phyloP scores from a whole-genome alignment of 2,113 vertebrate species.

The Ptychochromis oligacanthus region DNA sequence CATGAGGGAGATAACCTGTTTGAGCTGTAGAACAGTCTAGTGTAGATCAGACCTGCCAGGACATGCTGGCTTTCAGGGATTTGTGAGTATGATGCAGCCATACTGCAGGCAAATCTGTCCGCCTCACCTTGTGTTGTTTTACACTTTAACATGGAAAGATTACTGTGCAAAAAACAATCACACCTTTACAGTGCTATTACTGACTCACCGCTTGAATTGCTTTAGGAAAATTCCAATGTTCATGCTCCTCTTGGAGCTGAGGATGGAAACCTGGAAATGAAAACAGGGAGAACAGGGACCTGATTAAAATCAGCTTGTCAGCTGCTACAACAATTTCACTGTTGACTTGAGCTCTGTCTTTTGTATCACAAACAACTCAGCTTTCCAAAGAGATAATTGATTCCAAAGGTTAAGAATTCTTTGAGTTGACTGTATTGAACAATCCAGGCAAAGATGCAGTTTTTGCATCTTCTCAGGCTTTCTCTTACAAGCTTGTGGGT shows the following conservation, averaged over 20 bases:
- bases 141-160: neutral
- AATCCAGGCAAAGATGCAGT: constrained; percentile 23
- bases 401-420: constrained; percentile 60
- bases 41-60: constrained; percentile 38
- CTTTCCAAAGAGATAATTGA: constrained; percentile 25
- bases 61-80: constrained; percentile 30
- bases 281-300: constrained; percentile 13
- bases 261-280: constrained; percentile 76
- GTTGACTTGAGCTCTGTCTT: constrained; percentile 1
- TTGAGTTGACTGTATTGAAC: constrained; percentile 48
- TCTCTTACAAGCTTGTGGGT: neutral
- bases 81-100: neutral
- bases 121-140: constrained; percentile 12
- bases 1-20: constrained; percentile 23
- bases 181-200: constrained; percentile 3
- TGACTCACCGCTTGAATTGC: constrained; percentile 85
- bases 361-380: constrained; percentile 4
- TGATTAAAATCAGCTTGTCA: constrained; percentile 23
- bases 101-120: neutral
- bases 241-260: constrained; percentile 83
- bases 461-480: constrained; percentile 6
- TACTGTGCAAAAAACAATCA: constrained; percentile 20
- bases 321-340: constrained; percentile 20
- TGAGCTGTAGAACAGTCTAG: constrained; percentile 15
- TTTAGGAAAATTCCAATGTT: constrained; percentile 87